phyloP scores from a whole-genome alignment of 2,888 invertebrate genomes.

The Portevinia maculata region DNA sequence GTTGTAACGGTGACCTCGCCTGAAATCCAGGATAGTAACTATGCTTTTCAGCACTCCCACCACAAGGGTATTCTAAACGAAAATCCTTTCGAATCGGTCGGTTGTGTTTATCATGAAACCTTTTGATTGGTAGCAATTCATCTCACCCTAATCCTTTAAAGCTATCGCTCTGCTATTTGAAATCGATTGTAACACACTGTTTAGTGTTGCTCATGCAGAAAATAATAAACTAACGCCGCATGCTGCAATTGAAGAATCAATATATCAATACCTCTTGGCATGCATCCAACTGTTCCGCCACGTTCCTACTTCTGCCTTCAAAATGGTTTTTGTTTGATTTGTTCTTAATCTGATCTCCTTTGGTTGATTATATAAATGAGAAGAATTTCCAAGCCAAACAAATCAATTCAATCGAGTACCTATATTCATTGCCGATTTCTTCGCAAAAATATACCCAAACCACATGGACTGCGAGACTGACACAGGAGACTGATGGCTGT shows the following conservation, averaged over 20 bases:
- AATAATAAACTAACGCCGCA: conserved; percentile 26
- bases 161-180: conserved; percentile 8
- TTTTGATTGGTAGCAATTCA: not conserved
- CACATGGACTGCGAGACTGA: not conserved
- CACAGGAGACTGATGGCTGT: conserved; percentile 1
- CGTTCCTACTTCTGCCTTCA: conserved; percentile 26
- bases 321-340: conserved; percentile 1
- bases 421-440: too few relatives aligned
- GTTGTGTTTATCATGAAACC: not conserved
- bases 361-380: conserved; percentile 33
- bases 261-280: conserved; percentile 49
- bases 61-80: too few relatives aligned
- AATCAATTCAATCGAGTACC: conserved; percentile 29
- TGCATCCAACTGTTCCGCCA: conserved; percentile 16
- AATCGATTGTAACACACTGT: conserved; percentile 30
- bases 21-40: too few relatives aligned
- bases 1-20: too few relatives aligned
- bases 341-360: conserved; percentile 41
- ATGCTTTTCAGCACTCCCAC: too few relatives aligned
- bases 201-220: conserved; percentile 20
- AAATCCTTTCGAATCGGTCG: too few relatives aligned
- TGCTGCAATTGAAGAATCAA: conserved; percentile 56
- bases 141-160: conserved; percentile 12
- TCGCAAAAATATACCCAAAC: not conserved
- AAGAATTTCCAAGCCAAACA: conserved; percentile 41